phyloP scores from a whole-genome alignment of 2,888 invertebrate species.

The Drosophila mimica region DNA sequence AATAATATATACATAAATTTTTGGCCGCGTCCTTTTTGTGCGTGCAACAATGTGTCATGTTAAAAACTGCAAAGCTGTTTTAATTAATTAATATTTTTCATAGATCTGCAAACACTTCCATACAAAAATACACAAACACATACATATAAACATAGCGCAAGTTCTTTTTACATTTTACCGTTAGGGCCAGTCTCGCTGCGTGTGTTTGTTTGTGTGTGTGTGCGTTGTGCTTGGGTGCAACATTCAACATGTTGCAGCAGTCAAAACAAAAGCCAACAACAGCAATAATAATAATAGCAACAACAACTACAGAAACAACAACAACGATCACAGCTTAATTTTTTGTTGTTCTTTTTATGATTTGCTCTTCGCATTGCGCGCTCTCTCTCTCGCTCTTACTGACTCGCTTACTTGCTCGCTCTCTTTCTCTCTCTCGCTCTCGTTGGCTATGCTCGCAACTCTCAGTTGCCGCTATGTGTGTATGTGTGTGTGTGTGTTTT shows the following conservation, averaged over 20 bases:
- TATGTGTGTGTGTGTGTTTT: slow-evolving; percentile 54
- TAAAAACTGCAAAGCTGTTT: slow-evolving; percentile 23
- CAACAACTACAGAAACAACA: slow-evolving; percentile 41
- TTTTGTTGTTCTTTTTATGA: slow-evolving; percentile 47
- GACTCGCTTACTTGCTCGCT: neutral
- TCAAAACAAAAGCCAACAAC: slow-evolving; percentile 52
- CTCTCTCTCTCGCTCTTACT: slow-evolving; percentile 8
- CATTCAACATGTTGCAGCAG: slow-evolving; percentile 74
- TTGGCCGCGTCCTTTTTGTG: neutral
- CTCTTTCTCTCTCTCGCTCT: slow-evolving; percentile 13
- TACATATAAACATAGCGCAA: slow-evolving; percentile 21
- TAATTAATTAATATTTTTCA: slow-evolving; percentile 26
- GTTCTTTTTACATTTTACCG: slow-evolving; percentile 58
- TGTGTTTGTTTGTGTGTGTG: slow-evolving; percentile 14
- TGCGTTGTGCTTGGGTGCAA: slow-evolving; percentile 42
- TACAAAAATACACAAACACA: neutral
- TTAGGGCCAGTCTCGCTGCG: slow-evolving; percentile 43
- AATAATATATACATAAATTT: neutral
- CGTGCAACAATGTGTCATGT: slow-evolving; percentile 5
- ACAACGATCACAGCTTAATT: slow-evolving; percentile 44
- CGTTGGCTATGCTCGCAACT: slow-evolving; percentile 38
- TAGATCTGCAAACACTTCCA: neutral
- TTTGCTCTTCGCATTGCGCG: slow-evolving; percentile 22
- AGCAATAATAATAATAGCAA: slow-evolving; percentile 35
- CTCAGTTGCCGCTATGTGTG: slow-evolving; percentile 15